Base-by-base conservation (phyloP, 2,888 invertebrate genomes). In the Phorcus lineatus region DNA sequence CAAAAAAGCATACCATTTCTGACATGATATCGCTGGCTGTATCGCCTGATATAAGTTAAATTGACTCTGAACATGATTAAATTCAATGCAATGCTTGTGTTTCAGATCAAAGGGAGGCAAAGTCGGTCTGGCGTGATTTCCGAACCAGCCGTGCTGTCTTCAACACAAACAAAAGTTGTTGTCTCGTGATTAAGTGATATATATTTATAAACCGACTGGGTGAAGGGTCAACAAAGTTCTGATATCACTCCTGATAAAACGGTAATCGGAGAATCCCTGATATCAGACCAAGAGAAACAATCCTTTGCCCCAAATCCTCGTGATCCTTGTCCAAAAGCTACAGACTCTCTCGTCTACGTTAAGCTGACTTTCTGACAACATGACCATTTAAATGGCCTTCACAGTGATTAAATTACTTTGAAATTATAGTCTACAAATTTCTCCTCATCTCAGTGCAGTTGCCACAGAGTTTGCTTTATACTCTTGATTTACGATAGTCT, bases 101-200 rank as follows among this genome's bases (percentile, higher is more conserved):
- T 17, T 22, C 70, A 70, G 70, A 70, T 70, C 70, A 70, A 70
- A 70, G 70, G 13, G 36, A 36, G 13, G 70, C 11, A 19, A 19
- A 70, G 11, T 19, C 40, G 36, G 70, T 31, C 70, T 70, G 31
- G 70, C 19, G 36, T 70, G 70, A 70, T 70, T 36, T 70, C n/a
- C 31, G 9, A 17, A 36, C 70, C 70, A 24, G 91, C 90, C 78
- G 89, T 81, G 82, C 89, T 90, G 80, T 90, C 90, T 53, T 91
- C 90, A 74, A 89, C 89, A 80, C 85, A 87, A 87, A 55, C 76
- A 54, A 24, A 53, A 54, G 54, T 76, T 76, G 53, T 76, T 76
- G 53, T 53, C 54, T 31, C 54, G 40, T 76, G 55, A 76, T 76
- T 55, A 76, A 76, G 54, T 55, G 76, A 76, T 76, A 76, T 55